Percentiles rank a stretch among this genome's conserved stretches.
phyloP scores from a whole-genome alignment of 2,113 vertebrate genomes.

The Haplotaxodon microlepis region DNA sequence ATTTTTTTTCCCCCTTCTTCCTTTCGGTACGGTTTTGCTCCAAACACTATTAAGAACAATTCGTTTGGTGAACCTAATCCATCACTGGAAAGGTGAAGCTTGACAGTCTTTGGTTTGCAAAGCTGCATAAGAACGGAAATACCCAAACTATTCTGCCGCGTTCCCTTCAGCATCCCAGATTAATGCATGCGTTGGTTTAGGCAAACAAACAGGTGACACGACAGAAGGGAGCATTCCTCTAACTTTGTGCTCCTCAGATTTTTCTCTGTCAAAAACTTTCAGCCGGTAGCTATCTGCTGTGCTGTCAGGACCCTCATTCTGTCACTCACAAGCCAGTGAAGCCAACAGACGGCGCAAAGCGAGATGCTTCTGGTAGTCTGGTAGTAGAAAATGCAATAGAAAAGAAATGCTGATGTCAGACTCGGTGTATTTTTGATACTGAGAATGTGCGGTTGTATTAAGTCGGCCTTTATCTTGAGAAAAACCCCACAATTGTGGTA shows the following conservation, averaged over 20 bases:
- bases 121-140: not conserved
- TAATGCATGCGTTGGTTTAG: not conserved
- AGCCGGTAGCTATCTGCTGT: not conserved
- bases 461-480: not conserved
- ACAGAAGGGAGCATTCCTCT: not conserved
- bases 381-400: not conserved
- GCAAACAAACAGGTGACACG: not conserved
- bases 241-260: not conserved
- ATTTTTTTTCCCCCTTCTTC: not conserved
- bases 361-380: not conserved
- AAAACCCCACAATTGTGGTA: not conserved
- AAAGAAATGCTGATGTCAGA: not conserved
- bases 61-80: not conserved
- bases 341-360: not conserved
- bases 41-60: not conserved
- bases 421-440: not conserved
- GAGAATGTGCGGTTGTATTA: not conserved
- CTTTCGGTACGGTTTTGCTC: not conserved
- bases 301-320: not conserved
- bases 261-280: not conserved
- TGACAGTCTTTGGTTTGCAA: not conserved
- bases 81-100: not conserved
- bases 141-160: not conserved
- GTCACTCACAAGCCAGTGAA: not conserved
- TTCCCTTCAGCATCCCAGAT: not conserved